A percentile compares a stretch with the other conserved stretches of the same genome.
Evolutionary conservation across 1,140 invertebrate genomes (phyloP).

Genomic region (Heliothis virescens): DNA sequence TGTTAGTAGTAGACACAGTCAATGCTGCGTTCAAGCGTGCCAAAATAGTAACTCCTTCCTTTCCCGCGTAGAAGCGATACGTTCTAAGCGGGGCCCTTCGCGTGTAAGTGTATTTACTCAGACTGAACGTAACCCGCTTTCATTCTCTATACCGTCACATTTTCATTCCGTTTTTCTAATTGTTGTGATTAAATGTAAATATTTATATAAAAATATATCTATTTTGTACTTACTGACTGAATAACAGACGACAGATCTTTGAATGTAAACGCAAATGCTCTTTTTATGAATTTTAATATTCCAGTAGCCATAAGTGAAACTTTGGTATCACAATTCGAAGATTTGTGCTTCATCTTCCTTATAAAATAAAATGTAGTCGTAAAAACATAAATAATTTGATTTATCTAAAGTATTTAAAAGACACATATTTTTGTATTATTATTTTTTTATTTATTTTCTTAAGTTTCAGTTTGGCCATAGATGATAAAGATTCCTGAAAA

Average conservation of each 20-base stretch:
- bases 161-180: conserved; percentile 55
- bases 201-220: conserved; percentile 57
- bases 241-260: conserved; percentile 41
- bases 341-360: conserved; percentile 45
- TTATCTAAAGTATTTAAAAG: conserved; percentile 66
- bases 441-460: conserved; percentile 69
- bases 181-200: conserved; percentile 67
- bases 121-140: conserved; percentile 47
- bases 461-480: conserved; percentile 61
- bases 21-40: conserved; percentile 28
- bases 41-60: conserved; percentile 35
- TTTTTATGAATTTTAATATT: conserved; percentile 48
- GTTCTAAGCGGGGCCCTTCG: conserved; percentile 45
- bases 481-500: conserved; percentile 57
- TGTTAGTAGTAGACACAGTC: not conserved
- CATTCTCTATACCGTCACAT: conserved; percentile 51
- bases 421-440: conserved; percentile 79
- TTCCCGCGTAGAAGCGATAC: conserved; percentile 47
- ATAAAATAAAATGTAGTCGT: conserved; percentile 24
- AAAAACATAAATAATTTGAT: conserved; percentile 44
- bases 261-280: conserved; percentile 41
- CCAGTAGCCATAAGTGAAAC: conserved; percentile 54
- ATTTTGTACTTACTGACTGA: conserved; percentile 78
- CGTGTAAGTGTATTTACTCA: conserved; percentile 52
- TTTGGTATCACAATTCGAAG: conserved; percentile 41